Evolutionary conservation across 2,113 vertebrate species (phyloP).

Genomic region (Tricholaema leucomelas): DNA sequence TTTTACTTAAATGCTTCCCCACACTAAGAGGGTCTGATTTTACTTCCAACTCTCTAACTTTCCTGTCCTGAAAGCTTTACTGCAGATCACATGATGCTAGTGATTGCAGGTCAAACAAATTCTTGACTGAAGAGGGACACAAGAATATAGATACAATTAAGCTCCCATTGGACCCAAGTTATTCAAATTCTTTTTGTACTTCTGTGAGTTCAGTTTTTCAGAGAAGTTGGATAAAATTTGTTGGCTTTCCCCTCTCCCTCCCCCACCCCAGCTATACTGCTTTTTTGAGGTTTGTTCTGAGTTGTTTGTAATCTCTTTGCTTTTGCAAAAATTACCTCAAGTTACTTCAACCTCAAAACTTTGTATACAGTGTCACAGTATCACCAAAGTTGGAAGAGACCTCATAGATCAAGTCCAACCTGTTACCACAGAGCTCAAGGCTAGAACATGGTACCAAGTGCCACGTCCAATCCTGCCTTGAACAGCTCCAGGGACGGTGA

Average conservation of each 20-base stretch:
- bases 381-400: no score
- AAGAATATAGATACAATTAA: background rate
- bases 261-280: no score
- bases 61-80: background rate
- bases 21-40: background rate
- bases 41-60: background rate
- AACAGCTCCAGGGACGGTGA: no score
- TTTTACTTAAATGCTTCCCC: background rate
- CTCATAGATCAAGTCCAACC: no score
- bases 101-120: background rate
- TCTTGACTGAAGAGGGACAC: background rate
- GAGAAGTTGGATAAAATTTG: background rate
- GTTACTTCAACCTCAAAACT: background rate
- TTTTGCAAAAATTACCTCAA: no score
- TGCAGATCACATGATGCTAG: fast-evolving
- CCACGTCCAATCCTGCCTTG: no score
- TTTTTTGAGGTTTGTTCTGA: no score
- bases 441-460: no score
- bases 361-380: background rate
- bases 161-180: no score
- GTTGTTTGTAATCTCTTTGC: no score
- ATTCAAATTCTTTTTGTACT: background rate
- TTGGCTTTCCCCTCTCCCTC: background rate
- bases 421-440: no score
- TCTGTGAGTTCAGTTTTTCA: background rate